Base-by-base conservation (phyloP, 2,797 vertebrate genomes). In the Sebastes vulpes region DNA sequence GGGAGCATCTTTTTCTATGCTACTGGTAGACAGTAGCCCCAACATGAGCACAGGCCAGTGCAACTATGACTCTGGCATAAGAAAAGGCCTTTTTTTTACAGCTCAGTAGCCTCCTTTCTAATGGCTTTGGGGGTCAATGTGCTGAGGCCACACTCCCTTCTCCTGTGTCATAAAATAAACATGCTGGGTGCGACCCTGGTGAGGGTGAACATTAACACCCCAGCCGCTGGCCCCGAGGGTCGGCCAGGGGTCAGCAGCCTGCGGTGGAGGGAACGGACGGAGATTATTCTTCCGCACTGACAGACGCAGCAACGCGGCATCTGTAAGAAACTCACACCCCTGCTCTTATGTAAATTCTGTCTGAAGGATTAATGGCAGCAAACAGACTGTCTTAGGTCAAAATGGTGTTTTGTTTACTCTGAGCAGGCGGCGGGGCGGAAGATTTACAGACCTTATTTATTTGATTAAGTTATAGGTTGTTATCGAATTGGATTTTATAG, bases 171-270 rank as follows among this genome's bases (percentile, higher is more conserved):
- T 94, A 93, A 95, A 94, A 89, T 85, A 94, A 94, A 95, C 90
- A 93, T 82, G 81, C 87, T 68, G 76, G 81, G 67, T 92, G 82
- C 50, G 83, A 95, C 94, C 94, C 90, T 21, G 50, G 61, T 83
- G 87, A 84, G 91, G 90, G 90, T 89, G 93, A 93, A 92, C 93
- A 95, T 95, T 95, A 95, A 95, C 94, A 93, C 94, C 89, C 86
- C 83, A 74, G 91, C 81, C 88, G 26, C 83, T 77, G 86, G 87
- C 67, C 83, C 16, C 64, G 1, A 46, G 80, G 93, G 93, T 94
- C 90, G 77, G 75, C 56, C 48, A 58, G 83, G 85, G 93, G 93
- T 94, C 91, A 85, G 91, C 79, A 72, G 93, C 89, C 90, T 81
- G 81, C 23, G 79, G 86, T 79, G 83, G 76, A 89, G 77, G 79